Evolutionary conservation across 2,888 invertebrate genomes (phyloP), one percentile per base, ranked within the genome.

Genomic region (Ochlodes sylvanus): DNA sequence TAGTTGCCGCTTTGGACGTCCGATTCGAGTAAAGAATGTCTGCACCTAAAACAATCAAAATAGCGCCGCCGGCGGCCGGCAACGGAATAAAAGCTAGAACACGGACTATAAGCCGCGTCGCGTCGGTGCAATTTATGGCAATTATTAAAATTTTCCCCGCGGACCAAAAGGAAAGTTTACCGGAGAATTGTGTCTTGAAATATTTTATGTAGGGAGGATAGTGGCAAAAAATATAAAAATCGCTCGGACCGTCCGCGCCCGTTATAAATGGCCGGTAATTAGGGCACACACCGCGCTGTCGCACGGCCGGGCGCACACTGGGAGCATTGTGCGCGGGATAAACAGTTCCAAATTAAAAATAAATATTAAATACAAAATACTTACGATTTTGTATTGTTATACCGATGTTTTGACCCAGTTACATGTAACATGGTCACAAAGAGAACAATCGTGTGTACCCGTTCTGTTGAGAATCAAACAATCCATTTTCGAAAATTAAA

Each of bases 231-330:
- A 84, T 82, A 85, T 84, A 86, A 88, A 88, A 89, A 88, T 85
- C 80, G 86, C 81, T 83, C 79, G 85, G 86, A 84, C 87, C 79
- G 80, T 79, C 84, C 83, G 83, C 81, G 84, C 77, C 73, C 83
- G 87, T 89, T 87, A 89, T 88, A 88, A 88, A 91, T 89, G 90
- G 87, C 79, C 78, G 84, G 91, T 91, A 91, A 91, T 91, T 90
- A 90, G 88, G 81, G 79, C 84, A 81, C 81, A 84, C 83, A 78
- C 81, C 81, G 74, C 76, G 73, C 68, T 52, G 62, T 9, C 66
- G 12, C 21, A 7, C 67, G 70, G 78, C 66, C 38, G 52, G 72
- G 32, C 77, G 54, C 77, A 79, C 84, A 87, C 74, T 32, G 70
- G 68, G 82, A 14, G 3, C n/a, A 12, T 2, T 9, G 44, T 2